Evolutionary conservation across 2,797 vertebrate species (phyloP).

Genomic region (Rhynchotus rufescens): DNA sequence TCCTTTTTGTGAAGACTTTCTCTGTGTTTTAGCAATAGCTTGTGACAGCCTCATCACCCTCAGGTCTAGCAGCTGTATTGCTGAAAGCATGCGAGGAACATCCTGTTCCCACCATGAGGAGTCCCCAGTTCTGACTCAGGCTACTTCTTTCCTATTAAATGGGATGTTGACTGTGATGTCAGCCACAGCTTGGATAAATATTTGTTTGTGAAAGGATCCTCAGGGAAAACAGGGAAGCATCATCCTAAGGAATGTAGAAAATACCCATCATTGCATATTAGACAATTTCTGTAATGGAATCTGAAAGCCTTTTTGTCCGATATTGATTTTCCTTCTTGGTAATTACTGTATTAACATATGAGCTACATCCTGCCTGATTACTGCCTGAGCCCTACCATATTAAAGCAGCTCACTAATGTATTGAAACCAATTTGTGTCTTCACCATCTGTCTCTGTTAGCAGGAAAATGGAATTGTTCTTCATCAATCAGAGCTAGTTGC

Average conservation of each 20-base stretch:
- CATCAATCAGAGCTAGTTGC: not conserved
- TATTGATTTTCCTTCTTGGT: slow-evolving; percentile 27
- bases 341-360: not conserved
- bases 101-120: rapidly evolving
- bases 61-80: not conserved
- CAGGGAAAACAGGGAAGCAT: not conserved
- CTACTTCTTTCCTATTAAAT: not conserved
- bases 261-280: slow-evolving; percentile 1
- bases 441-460: not conserved
- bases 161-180: not conserved
- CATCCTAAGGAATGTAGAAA: not conserved
- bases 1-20: not conserved
- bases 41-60: not conserved
- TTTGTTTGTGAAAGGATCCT: not conserved
- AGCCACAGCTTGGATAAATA: not conserved
- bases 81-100: not conserved
- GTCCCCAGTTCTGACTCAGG: rapidly evolving
- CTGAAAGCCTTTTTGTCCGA: slow-evolving; percentile 15
- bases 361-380: slow-evolving; percentile 27
- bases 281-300: slow-evolving; percentile 35
- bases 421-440: slow-evolving; percentile 40
- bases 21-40: not conserved
- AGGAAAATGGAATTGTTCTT: not conserved
- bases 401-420: slow-evolving; percentile 24
- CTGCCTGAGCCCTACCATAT: slow-evolving; percentile 32